phyloP scores from a whole-genome alignment of 2,888 invertebrate genomes.

The Caenorhabditis afra region DNA sequence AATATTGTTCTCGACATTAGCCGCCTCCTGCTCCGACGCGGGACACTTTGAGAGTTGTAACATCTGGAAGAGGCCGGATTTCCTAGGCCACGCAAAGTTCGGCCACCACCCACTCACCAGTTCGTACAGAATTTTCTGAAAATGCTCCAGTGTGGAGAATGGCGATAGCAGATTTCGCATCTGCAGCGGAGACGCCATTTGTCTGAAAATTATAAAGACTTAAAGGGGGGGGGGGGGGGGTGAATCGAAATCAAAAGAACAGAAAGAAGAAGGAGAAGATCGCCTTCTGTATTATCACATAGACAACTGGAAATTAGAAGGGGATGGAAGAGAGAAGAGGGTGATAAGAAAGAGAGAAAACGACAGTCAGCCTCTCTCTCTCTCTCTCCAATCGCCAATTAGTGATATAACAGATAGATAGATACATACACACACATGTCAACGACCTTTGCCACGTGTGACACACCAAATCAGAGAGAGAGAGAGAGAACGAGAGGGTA shows the following conservation, averaged over 20 bases:
- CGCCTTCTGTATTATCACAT: not conserved
- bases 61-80: constrained; percentile 32
- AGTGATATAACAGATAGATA: too few species aligned
- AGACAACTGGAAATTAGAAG: too few species aligned
- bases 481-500: not conserved
- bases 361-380: not conserved
- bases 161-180: constrained; percentile 3
- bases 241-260: not conserved
- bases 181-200: constrained; percentile 4
- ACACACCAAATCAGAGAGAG: not conserved
- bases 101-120: constrained; percentile 36
- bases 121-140: constrained; percentile 59
- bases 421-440: not conserved
- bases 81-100: not conserved
- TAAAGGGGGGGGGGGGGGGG: not conserved
- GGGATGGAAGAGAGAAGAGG: not conserved
- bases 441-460: constrained; percentile 10
- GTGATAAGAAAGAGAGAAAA: constrained; percentile 1
- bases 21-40: constrained; percentile 9
- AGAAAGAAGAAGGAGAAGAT: not conserved
- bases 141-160: constrained; percentile 50
- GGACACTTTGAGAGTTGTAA: constrained; percentile 31
- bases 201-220: constrained; percentile 5
- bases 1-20: constrained; percentile 26
- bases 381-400: not conserved